phyloP scores from a whole-genome alignment of 2,113 vertebrate species.

The Nicator chloris region DNA sequence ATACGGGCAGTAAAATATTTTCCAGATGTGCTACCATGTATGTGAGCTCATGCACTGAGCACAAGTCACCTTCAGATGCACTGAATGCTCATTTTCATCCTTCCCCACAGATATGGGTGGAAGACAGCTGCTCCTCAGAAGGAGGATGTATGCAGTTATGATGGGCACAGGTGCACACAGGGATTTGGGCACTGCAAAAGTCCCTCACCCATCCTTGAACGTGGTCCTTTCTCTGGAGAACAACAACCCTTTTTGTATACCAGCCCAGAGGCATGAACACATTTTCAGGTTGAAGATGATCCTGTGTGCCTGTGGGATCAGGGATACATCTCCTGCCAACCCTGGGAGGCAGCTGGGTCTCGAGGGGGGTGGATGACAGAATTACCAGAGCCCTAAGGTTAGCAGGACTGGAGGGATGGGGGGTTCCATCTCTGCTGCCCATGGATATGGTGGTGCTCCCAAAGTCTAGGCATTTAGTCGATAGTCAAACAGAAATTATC shows the following conservation, averaged over 20 bases:
- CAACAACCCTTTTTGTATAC: accelerated
- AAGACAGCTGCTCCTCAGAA: neutral
- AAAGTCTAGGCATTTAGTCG: neutral
- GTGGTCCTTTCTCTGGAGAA: neutral
- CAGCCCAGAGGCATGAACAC: too few species aligned
- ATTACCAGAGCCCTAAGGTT: neutral
- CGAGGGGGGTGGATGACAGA: accelerated
- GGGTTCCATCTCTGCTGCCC: neutral
- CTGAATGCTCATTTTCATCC: neutral
- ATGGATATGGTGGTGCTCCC: accelerated
- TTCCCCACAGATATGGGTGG: neutral
- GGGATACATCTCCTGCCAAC: neutral
- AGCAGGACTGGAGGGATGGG: neutral
- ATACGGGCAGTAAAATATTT: neutral
- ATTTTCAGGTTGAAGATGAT: neutral
- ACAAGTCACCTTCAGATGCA: neutral
- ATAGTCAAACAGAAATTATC: neutral
- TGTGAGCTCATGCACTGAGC: neutral
- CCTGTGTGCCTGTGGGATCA: neutral
- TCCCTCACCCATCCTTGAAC: neutral
- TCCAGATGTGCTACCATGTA: neutral
- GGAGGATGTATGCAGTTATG: accelerated
- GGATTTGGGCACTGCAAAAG: neutral
- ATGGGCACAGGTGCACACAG: neutral
- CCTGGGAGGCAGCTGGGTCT: neutral